phyloP scores from a whole-genome alignment of 35 echinoderm and acorn worm species.

The Apostichopus parvimensis region DNA sequence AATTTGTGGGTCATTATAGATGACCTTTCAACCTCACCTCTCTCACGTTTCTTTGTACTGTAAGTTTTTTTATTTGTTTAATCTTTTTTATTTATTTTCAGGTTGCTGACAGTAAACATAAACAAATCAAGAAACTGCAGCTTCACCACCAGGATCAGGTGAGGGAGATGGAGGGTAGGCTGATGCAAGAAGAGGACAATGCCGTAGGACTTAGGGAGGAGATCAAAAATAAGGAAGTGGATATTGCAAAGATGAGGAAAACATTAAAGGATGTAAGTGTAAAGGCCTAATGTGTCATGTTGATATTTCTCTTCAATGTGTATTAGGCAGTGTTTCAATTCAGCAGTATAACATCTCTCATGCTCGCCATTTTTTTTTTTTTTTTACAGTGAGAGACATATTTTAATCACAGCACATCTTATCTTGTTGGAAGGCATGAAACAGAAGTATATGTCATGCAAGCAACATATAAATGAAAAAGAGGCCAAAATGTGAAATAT shows the following conservation, averaged over 20 bases:
- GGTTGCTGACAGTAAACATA: conserved; percentile 55
- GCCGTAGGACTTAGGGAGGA: conserved; percentile 33
- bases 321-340: no score
- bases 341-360: no score
- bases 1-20: neutral
- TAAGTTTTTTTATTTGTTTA: neutral
- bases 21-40: neutral
- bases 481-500: no score
- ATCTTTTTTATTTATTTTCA: conserved; percentile 4
- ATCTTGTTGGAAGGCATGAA: no score
- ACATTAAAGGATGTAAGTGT: conserved; percentile 37
- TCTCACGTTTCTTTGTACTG: neutral
- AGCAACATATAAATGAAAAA: no score
- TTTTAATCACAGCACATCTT: no score
- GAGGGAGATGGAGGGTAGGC: conserved; percentile 26
- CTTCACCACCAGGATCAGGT: conserved; percentile 36
- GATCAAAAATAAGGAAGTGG: conserved; percentile 41
- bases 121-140: conserved; percentile 49
- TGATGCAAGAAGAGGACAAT: conserved; percentile 55
- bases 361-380: no score
- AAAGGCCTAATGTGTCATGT: no score
- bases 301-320: no score
- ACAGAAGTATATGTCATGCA: no score
- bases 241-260: conserved; percentile 30
- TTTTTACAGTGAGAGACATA: no score